Evolutionary conservation across 2,888 invertebrate genomes (phyloP), one percentile per base, ranked within the genome.

Genomic region (Meandrusa payeni): DNA sequence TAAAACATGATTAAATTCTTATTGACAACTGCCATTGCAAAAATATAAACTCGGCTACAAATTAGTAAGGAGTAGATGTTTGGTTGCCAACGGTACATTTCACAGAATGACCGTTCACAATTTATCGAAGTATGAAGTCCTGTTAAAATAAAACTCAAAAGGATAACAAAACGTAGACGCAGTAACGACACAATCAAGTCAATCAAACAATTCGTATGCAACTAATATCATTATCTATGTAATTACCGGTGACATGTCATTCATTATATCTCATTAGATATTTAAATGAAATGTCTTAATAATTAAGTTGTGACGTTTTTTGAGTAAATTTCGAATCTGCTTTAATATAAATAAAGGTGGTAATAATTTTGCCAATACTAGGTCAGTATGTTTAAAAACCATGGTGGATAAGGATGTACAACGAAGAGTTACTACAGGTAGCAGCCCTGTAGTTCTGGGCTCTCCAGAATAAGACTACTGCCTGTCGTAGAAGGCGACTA

Each of bases 171-270:
- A 61, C 47, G 48, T 52, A 55, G 47, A 62, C 65, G 57, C 22
- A 60, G 53, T 57, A 60, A 58, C 57, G 61, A 63, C 62, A 76
- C 64, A 76, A 76, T 72, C 66, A 72, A 51, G 55, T 27, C 75
- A 81, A 86, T 76, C 55, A 63, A 64, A 69, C 77, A 63, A 86
- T 87, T 85, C 68, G 70, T 85, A 87, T 86, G 81, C 86, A 75
- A 59, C 63, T 60, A 60, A 68, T 73, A 68, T 59, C 71, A 70
- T 76, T 67, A 68, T 60, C 55, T 64, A 24, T 58, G 59, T 69
- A 75, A 78, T 85, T 70, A 76, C 48, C 52, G 41, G 62, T 78
- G 69, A 83, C 78, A 76, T 85, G 80, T 69, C 59, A 69, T 68
- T 74, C 78, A 85, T 86, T 83, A 83, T 59, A 58, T 50, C 76